Evolutionary conservation across 2,113 vertebrate species (phyloP).

Genomic region (Thinocorus orbignyianus): DNA sequence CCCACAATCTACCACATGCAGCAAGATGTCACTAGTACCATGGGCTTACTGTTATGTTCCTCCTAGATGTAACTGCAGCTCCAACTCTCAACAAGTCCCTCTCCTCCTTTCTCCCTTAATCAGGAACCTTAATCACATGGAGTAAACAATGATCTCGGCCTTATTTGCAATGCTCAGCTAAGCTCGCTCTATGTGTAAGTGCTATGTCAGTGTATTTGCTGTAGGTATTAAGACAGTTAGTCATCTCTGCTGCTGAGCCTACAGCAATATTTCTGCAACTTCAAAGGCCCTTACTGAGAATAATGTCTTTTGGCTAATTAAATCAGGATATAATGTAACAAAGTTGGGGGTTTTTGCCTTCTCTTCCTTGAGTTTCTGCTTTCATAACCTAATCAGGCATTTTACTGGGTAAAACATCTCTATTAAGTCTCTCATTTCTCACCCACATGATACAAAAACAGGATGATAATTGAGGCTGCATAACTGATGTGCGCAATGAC

Average conservation of each 20-base stretch:
- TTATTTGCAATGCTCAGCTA: neutral
- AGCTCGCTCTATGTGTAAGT: neutral
- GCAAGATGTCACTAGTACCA: neutral
- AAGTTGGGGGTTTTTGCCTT: neutral
- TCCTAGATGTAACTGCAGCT: neutral
- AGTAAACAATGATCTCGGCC: neutral
- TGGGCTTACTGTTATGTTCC: neutral
- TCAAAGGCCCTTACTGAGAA: constrained; percentile 46
- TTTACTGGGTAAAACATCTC: constrained; percentile 71
- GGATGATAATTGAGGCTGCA: constrained; percentile 71
- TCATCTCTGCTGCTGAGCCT: constrained; percentile 32
- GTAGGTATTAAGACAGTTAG: constrained; percentile 30
- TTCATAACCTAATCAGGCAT: constrained; percentile 73
- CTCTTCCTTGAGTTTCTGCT: constrained; percentile 61
- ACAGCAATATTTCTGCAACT: constrained; percentile 41
- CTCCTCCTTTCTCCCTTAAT: neutral
- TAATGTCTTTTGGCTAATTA: constrained; percentile 58
- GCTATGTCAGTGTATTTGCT: neutral
- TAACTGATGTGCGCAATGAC: constrained; percentile 70
- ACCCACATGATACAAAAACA: constrained; percentile 65
- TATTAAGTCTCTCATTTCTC: constrained; percentile 71
- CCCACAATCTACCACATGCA: neutral
- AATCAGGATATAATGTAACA: constrained; percentile 57
- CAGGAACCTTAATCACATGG: neutral
- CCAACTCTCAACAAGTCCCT: neutral